Percentiles rank a stretch among this genome's conserved stretches.
Evolutionary conservation across 2,888 invertebrate species (phyloP).

Genomic region (Lepidocyrtoides sp.): DNA sequence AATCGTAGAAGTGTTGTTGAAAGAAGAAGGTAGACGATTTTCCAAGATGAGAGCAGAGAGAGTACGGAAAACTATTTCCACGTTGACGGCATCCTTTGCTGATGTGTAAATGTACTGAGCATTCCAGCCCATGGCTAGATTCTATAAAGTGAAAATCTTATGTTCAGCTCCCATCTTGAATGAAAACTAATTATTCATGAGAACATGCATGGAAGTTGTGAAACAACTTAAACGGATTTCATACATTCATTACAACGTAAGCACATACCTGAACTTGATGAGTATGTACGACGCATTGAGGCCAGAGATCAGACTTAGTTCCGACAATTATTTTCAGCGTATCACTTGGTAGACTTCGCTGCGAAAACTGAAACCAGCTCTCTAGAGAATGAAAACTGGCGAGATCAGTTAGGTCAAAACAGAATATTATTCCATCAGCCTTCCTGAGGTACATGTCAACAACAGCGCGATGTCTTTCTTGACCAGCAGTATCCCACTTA

Average conservation of each 20-base stretch:
- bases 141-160: constrained; percentile 16
- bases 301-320: constrained; percentile 70
- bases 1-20: neutral
- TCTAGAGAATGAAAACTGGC: constrained; percentile 72
- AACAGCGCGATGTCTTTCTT: constrained; percentile 76
- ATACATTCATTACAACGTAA: no score
- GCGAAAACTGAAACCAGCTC: constrained; percentile 78
- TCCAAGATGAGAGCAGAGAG: constrained; percentile 77
- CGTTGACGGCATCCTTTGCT: constrained; percentile 81
- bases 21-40: constrained; percentile 12
- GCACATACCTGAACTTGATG: constrained; percentile 36
- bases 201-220: constrained; percentile 11
- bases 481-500: constrained; percentile 83
- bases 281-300: constrained; percentile 21
- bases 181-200: neutral
- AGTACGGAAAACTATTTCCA: constrained; percentile 87
- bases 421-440: constrained; percentile 80
- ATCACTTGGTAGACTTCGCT: constrained; percentile 71
- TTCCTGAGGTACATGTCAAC: constrained; percentile 79
- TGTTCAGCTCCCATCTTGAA: neutral
- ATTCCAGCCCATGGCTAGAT: constrained; percentile 51
- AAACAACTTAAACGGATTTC: neutral
- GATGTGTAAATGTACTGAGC: constrained; percentile 91
- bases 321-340: constrained; percentile 80
- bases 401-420: constrained; percentile 76